Evolutionary conservation across 2,797 vertebrate genomes (phyloP), one percentile per base, ranked within the genome.

Genomic region (Epinephelus malabaricus): DNA sequence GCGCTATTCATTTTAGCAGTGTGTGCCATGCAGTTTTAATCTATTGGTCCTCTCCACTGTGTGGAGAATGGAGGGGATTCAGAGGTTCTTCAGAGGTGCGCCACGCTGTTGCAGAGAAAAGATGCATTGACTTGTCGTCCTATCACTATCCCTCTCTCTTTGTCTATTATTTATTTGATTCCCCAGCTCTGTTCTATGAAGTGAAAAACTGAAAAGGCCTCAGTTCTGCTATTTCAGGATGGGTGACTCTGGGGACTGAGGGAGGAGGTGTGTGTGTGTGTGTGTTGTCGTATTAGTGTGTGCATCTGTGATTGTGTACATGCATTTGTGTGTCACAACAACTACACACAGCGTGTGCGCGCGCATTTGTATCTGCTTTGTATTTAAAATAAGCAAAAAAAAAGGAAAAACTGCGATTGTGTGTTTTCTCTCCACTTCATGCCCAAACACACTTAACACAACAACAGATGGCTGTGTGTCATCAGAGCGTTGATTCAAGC

Each of bases 391-490:
- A 43, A 43, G 40, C 62, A 75, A 60, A 25, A 62, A 69, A 43
- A 59, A 12, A 13, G 27, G 11, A 46, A 47, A 43, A 50, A 67
- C 67, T 43, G 75, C 58, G 18, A 78, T 87, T 86, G 90, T 91
- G 91, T 86, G 87, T 90, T 90, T 89, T 88, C 86, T 84, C 88
- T 84, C 76, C 82, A 89, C 92, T 94, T 91, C 85, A 90, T 94
- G 92, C 92, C 91, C 88, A 92, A 90, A 89, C 91, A 91, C 93
- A 90, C 91, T 92, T 93, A 94, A 94, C 92, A 94, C 93, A 94
- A 94, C 92, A 95, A 92, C 95, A 95, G 95, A 95, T 95, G 95
- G 95, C 93, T 72, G 86, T 79, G 92, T 95, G 95, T 95, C 94
- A 94, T 93, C 92, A 90, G 92, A 94, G 87, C 92, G 79, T 93